These are phyloP conservation scores for Cremastinae sp. DNA, from an alignment of 2,888 invertebrate species.

Conservation along the genomic window DNA sequence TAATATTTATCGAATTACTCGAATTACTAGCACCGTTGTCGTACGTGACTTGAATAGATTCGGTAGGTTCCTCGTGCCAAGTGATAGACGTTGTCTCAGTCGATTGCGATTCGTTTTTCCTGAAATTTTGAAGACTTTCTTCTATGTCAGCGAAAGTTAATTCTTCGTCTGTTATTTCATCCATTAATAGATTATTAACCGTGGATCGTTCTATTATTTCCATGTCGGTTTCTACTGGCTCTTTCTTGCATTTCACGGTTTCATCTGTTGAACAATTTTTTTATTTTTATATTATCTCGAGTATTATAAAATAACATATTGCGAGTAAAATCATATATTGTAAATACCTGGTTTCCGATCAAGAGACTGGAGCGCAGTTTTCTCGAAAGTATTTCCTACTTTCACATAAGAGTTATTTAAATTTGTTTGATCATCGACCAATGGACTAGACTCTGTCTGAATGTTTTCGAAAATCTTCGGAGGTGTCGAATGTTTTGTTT, in stretches of 20 bases:
- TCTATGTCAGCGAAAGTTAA: conserved; percentile 77
- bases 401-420: neutral
- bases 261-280: conserved; percentile 9
- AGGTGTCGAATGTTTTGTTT: neutral
- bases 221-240: neutral
- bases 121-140: conserved; percentile 68
- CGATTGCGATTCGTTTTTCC: conserved; percentile 26
- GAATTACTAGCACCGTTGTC: neutral
- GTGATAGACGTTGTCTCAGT: no score
- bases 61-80: neutral
- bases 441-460: conserved; percentile 23
- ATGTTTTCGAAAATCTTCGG: neutral
- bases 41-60: neutral
- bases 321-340: no score
- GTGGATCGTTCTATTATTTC: conserved; percentile 72
- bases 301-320: no score
- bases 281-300: no score
- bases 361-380: no score
- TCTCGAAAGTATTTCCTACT: conserved; percentile 4
- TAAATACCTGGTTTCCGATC: no score
- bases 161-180: conserved; percentile 75
- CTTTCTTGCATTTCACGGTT: neutral
- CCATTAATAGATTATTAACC: conserved; percentile 75
- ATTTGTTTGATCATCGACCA: conserved; percentile 19
- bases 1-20: neutral